Conservation (phyloP, 1,140 invertebrate genomes). For the Thrips palmi region DNA sequence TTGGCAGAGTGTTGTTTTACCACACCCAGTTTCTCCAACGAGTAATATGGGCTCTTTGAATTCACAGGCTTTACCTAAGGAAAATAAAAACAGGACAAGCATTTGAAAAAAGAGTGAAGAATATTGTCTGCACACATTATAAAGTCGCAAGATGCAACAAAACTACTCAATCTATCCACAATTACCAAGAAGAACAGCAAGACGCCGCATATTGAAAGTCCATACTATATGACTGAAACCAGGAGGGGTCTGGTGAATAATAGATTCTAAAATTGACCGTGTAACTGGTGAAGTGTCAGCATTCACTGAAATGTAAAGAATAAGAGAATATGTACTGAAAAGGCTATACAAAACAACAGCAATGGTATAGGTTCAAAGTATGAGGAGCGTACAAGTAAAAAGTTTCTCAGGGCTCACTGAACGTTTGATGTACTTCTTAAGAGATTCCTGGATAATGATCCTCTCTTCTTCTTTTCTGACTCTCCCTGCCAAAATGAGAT, state of each 20-base stretch:
- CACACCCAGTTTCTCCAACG: constrained; percentile 96
- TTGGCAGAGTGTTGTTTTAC: constrained; percentile 95
- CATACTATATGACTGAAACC: constrained; percentile 73
- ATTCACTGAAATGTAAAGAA: constrained; percentile 12
- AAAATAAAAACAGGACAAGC: constrained; percentile 7
- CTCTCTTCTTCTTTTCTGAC: constrained; percentile 70
- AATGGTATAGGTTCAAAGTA: too few species aligned
- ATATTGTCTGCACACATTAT: too few species aligned
- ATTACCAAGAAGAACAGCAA: constrained; percentile 71
- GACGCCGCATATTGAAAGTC: constrained; percentile 78
- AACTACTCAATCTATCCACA: not conserved
- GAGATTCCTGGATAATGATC: constrained; percentile 51
- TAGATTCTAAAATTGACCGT: constrained; percentile 43
- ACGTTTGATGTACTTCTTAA: constrained; percentile 73
- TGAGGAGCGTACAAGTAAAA: constrained; percentile 45
- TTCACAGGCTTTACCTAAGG: constrained; percentile 51
- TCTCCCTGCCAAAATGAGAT: constrained; percentile 81
- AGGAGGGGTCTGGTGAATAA: constrained; percentile 29
- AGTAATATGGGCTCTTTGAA: constrained; percentile 90
- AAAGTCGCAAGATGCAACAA: not conserved
- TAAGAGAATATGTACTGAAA: not conserved
- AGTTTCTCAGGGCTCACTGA: constrained; percentile 52
- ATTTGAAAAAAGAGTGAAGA: too few species aligned
- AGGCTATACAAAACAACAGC: constrained; percentile 7
- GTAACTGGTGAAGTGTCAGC: constrained; percentile 54